These are phyloP conservation scores for Tanypteryx hageni DNA, from an alignment of 2,888 invertebrate species.

Conservation along the genomic window DNA sequence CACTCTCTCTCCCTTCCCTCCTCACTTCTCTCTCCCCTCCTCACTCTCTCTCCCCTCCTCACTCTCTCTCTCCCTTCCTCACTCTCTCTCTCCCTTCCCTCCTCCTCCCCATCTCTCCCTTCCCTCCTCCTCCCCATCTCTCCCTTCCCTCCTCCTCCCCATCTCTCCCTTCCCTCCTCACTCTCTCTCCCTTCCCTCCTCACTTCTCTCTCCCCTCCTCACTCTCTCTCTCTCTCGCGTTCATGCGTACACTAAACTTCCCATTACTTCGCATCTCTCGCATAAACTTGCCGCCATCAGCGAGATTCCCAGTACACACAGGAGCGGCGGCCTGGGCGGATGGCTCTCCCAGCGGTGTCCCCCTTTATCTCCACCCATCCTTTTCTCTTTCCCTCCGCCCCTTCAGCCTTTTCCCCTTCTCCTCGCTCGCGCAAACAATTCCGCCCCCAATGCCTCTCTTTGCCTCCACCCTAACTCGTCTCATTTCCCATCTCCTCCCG, in stretches of 20 bases:
- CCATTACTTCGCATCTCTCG: not conserved
- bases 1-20: too few relatives aligned
- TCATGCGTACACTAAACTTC: not conserved
- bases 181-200: too few relatives aligned
- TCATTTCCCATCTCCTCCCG: slow-evolving; percentile 55
- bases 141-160: too few relatives aligned
- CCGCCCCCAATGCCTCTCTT: not conserved
- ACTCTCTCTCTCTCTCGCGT: not conserved
- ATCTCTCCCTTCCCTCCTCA: too few relatives aligned
- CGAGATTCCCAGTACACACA: not conserved
- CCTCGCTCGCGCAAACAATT: not conserved
- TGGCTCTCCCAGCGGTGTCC: not conserved
- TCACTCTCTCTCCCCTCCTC: too few relatives aligned
- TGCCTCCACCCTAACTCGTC: not conserved
- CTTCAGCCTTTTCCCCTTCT: not conserved
- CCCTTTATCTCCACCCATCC: slow-evolving; percentile 55
- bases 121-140: too few relatives aligned
- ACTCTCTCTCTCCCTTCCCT: too few relatives aligned
- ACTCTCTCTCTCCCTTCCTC: too few relatives aligned
- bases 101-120: too few relatives aligned
- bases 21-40: too few relatives aligned
- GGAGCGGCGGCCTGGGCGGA: not conserved
- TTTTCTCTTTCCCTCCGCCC: not conserved
- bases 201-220: too few relatives aligned
- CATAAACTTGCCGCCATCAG: not conserved